A percentile compares a stretch with the other conserved stretches of the same genome.
These are phyloP conservation scores for Nipponia nippon DNA, from an alignment of 2,113 vertebrate genomes.

Conservation along the genomic window DNA sequence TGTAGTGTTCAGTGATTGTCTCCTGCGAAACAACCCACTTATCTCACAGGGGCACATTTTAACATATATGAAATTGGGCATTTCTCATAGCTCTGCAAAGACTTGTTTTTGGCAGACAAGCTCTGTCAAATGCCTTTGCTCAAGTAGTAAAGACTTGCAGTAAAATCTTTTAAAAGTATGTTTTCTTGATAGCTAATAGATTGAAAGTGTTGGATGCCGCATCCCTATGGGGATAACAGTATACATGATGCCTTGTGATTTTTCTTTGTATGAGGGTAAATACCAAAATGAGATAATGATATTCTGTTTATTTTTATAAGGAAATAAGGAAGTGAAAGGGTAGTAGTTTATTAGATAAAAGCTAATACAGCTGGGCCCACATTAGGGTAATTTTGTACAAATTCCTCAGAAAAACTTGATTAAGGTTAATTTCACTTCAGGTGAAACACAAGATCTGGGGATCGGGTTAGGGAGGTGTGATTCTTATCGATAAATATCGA, in stretches of 20 bases:
- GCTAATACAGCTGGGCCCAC: not conserved
- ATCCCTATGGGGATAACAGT: not conserved
- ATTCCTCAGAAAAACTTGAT: not conserved
- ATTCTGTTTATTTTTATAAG: not conserved
- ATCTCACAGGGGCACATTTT: not conserved
- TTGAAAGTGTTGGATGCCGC: no score
- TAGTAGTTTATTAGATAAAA: not conserved
- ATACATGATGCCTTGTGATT: not conserved
- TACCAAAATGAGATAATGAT: not conserved
- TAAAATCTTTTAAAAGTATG: not conserved
- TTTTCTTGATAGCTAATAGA: no score
- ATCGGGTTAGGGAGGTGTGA: no score
- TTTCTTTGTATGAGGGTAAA: not conserved
- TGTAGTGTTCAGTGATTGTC: not conserved
- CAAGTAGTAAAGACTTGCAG: fast-evolving
- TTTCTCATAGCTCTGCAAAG: not conserved
- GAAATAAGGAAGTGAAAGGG: not conserved
- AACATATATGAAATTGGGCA: fast-evolving
- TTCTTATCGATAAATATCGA: not conserved
- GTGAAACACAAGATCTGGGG: not conserved
- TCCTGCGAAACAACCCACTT: not conserved
- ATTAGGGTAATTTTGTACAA: not conserved
- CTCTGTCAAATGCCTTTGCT: not conserved
- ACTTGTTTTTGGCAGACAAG: not conserved
- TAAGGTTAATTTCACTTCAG: no score